phyloP scores from a whole-genome alignment of 2,888 invertebrate genomes.

The Philhelius pedissequus region DNA sequence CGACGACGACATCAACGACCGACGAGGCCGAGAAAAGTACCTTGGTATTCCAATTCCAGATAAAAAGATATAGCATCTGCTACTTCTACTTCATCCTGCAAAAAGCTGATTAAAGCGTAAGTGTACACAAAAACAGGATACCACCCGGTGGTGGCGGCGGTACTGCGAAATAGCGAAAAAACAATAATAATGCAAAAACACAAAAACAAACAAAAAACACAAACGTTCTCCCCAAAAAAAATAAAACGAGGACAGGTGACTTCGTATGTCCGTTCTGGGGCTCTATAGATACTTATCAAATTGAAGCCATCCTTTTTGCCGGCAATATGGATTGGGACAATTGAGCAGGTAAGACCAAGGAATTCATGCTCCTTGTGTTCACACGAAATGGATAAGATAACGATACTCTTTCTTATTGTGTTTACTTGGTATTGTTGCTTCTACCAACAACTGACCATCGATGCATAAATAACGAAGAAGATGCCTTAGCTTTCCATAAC shows the following conservation, averaged over 20 bases:
- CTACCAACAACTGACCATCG: slow-evolving; percentile 18
- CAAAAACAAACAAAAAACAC: background rate
- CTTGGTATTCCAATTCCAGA: background rate
- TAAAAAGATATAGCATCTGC: slow-evolving; percentile 48
- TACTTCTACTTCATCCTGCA: slow-evolving; percentile 49
- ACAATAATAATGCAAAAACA: background rate
- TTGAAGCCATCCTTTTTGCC: slow-evolving; percentile 34
- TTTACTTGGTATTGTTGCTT: background rate
- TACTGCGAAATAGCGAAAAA: slow-evolving; percentile 9
- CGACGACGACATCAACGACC: background rate
- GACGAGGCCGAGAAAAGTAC: slow-evolving; percentile 17
- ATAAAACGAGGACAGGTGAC: slow-evolving; percentile 65
- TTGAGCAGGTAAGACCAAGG: slow-evolving; percentile 29
- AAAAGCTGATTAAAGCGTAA: slow-evolving; percentile 57
- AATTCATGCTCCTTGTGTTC: slow-evolving; percentile 56
- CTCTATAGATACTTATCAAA: slow-evolving; percentile 45
- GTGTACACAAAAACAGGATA: slow-evolving; percentile 49
- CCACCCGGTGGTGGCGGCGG: slow-evolving; percentile 23
- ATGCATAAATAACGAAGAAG: slow-evolving; percentile 57
- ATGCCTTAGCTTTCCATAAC: slow-evolving; percentile 47
- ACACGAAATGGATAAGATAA: slow-evolving; percentile 51
- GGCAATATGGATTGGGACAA: slow-evolving; percentile 25
- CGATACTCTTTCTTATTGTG: background rate
- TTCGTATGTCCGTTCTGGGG: slow-evolving; percentile 18
- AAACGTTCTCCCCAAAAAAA: background rate